phyloP scores from a whole-genome alignment of 2,797 vertebrate genomes.

The Potorous gilbertii region DNA sequence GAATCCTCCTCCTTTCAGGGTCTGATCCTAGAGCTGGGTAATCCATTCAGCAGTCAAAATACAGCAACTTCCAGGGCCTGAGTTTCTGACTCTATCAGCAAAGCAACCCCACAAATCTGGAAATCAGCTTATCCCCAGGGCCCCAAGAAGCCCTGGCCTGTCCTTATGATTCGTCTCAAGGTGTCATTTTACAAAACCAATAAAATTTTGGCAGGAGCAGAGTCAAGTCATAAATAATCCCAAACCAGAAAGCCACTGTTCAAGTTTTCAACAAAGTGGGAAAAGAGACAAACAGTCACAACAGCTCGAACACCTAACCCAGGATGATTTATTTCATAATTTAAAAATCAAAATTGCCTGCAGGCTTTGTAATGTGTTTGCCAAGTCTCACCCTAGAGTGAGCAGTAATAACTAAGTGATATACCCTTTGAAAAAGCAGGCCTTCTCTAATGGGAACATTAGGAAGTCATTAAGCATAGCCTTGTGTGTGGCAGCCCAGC shows the following conservation, averaged over 20 bases:
- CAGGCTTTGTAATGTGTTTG: slow-evolving; percentile 72
- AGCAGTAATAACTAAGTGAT: slow-evolving; percentile 67
- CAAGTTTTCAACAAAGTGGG: slow-evolving; percentile 62
- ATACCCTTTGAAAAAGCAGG: slow-evolving; percentile 65
- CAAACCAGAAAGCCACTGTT: slow-evolving; percentile 56
- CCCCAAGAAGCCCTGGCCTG: not conserved
- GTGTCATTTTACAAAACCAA: slow-evolving; percentile 72
- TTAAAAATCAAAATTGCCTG: slow-evolving; percentile 79
- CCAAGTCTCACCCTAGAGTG: slow-evolving; percentile 64
- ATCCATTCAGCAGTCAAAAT: not conserved
- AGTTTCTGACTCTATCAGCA: slow-evolving; percentile 25
- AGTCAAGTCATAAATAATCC: slow-evolving; percentile 70
- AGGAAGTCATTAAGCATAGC: slow-evolving; percentile 52
- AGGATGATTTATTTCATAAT: slow-evolving; percentile 75
- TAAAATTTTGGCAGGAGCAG: slow-evolving; percentile 44
- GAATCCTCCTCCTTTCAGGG: not conserved
- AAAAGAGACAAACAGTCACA: slow-evolving; percentile 67
- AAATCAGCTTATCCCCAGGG: not conserved
- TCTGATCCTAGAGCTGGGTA: not conserved
- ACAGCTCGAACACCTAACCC: slow-evolving; percentile 65
- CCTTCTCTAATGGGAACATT: slow-evolving; percentile 52
- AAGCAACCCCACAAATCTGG: not conserved
- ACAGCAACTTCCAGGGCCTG: not conserved
- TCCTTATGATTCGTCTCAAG: slow-evolving; percentile 44
- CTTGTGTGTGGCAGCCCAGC: not conserved